Conservation (phyloP, 1,140 invertebrate genomes). For the Idris sp. region DNA sequence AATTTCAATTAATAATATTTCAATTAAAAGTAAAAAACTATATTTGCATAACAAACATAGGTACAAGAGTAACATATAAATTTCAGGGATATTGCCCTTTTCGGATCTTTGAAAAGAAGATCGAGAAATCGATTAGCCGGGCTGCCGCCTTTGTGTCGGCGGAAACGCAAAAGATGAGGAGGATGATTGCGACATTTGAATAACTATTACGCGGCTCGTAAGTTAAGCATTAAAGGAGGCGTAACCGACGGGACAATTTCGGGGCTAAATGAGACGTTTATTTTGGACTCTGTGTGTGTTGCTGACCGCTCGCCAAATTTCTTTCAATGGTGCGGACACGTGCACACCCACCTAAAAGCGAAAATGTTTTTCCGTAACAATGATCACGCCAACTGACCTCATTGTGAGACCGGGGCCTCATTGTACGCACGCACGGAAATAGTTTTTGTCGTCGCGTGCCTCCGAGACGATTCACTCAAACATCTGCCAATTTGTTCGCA, state of each 20-base stretch:
- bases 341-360: slow-evolving; percentile 64
- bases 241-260: slow-evolving; percentile 65
- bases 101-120: slow-evolving; percentile 52
- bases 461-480: slow-evolving; percentile 27
- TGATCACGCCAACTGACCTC: slow-evolving; percentile 57
- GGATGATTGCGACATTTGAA: slow-evolving; percentile 45
- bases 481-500: slow-evolving; percentile 51
- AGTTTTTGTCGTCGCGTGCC: slow-evolving; percentile 61
- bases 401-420: slow-evolving; percentile 62
- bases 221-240: slow-evolving; percentile 61
- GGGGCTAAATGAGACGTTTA: slow-evolving; percentile 73
- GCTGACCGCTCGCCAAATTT: slow-evolving; percentile 50
- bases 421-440: slow-evolving; percentile 66
- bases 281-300: slow-evolving; percentile 55
- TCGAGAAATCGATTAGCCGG: slow-evolving; percentile 55
- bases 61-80: too few species aligned
- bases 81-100: too few species aligned
- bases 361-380: slow-evolving; percentile 62
- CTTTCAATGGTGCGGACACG: slow-evolving; percentile 49
- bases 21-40: too few species aligned
- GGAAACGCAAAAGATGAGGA: slow-evolving; percentile 41
- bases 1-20: too few species aligned
- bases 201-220: slow-evolving; percentile 68
- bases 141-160: slow-evolving; percentile 42
- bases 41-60: too few species aligned